Base-by-base conservation (phyloP, 1,140 invertebrate species). In the Lordiphosa collinella region DNA sequence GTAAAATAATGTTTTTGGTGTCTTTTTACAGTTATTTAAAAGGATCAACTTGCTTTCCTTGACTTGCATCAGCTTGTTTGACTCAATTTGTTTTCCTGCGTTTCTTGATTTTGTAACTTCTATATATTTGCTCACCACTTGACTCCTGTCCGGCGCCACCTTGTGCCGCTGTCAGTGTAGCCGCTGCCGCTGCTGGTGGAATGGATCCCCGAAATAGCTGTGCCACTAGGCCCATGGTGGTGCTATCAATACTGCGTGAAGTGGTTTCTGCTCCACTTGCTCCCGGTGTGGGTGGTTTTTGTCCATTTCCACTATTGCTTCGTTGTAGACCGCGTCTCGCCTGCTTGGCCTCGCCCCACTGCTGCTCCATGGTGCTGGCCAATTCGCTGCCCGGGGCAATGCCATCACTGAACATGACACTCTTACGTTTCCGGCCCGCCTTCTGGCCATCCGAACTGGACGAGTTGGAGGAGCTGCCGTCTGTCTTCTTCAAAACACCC, bases 321-420 rank as follows among this genome's bases (percentile, higher is more conserved):
- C 76, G 60, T n/a, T 68, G 65, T 0, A 78, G 9, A 6, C 69
- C 70, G 4, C 86, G 55, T 16, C 86, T 49, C 7, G 86, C 68
- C 35, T 88, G 86, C 48, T 88, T 88, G 2, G 82, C 63, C 29
- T 88, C 80, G 18, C 71, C 66, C 73, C 85, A 87, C 12, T 80
- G 86, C 55, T 87, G 79, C 44, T 86, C 84, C 70, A 88, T 85
- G 48, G 85, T 84, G 86, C 96, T 95, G 52, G 95, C 95, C 62
- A 97, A 90, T 90, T 97, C 96, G 82, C 95, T 96, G 57, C 96
- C 96, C 54, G 96, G 96, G 67, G 96, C 92, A 87, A 97, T 96
- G 65, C 96, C 96, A 90, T 97, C 96, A 78, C 95, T 96, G 89
- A 97, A 97, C 91, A 97, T 96, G 6, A 97, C 96, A 65, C 94